Evolutionary conservation across 2,888 invertebrate species (phyloP).

Genomic region (Drosophila demipolita): DNA sequence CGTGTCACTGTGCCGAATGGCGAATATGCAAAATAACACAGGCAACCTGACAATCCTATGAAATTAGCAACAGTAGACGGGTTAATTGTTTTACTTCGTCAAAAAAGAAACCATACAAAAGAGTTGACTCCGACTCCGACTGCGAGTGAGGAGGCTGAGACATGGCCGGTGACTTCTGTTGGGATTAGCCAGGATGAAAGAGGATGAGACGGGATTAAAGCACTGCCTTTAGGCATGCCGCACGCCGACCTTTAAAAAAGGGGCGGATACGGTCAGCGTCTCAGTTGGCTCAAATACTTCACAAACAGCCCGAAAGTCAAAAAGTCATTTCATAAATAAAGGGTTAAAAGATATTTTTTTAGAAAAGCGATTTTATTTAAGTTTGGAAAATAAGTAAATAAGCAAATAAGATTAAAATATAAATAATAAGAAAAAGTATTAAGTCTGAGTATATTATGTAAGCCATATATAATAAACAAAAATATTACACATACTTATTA

Average conservation of each 20-base stretch:
- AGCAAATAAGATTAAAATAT: neutral
- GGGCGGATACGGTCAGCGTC: conserved; percentile 14
- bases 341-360: neutral
- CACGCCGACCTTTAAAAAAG: conserved; percentile 17
- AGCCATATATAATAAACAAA: neutral
- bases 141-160: conserved; percentile 50
- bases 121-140: conserved; percentile 61
- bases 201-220: conserved; percentile 74
- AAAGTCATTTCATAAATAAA: conserved; percentile 39
- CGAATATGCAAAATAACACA: conserved; percentile 59
- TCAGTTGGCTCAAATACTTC: conserved; percentile 14
- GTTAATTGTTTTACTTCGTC: conserved; percentile 65
- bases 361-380: neutral
- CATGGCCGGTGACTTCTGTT: conserved; percentile 74
- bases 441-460: neutral
- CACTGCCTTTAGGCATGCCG: conserved; percentile 24
- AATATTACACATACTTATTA: neutral
- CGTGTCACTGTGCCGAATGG: conserved; percentile 56
- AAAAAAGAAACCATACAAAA: conserved; percentile 48
- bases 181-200: conserved; percentile 80
- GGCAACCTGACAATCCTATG: conserved; percentile 48
- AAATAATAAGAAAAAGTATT: neutral
- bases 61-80: conserved; percentile 82
- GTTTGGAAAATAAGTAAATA: neutral
- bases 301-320: conserved; percentile 30